Base-by-base conservation (phyloP, 1,140 invertebrate genomes). In the Leptoteleia sp. region DNA sequence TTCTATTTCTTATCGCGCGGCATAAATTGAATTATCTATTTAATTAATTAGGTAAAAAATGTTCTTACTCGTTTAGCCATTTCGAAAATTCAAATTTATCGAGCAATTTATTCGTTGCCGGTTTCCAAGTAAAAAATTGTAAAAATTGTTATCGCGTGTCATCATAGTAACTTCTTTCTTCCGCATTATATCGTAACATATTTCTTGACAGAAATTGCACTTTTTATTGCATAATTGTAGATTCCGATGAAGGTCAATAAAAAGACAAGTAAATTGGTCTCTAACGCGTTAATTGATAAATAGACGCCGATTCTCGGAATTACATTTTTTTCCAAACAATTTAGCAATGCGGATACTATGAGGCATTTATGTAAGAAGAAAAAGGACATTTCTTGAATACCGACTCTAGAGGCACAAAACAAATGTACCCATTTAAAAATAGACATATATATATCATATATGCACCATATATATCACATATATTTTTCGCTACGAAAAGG, bases 261-360 rank as follows among this genome's bases (percentile, higher is more conserved):
- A 50, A 59, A 37, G 19, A 42, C 15, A 61, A 45, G 15, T 47
- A 35, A 72, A 72, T 72, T 59, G 35, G 45, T 52, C 25, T 29
- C 19, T 71, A 70, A 71, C 47, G 8, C 42, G 54, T 37, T 70
- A 59, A 70, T 70, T 42, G 42, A 70, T 35, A 54, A 43, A 70
- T 29, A 59, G 17, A 50, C n/a, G n/a, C 35, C 45, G 50, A 70
- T 70, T 59, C 9, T 7, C 8, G 15, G 17, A 50, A 45, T 3
- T 3, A 8, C 7, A 4, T 25, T 70, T 42, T 29, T 35, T 57
- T 57, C 9, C 5, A 7, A 12, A 47, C 48, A 12, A 35, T 33
- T 19, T 1, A 35, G 3, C 27, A 42, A 42, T 54, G 11, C 7
- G 9, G 11, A 15, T 67, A 9, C 3, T 33, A 5, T 31, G 67